phyloP scores from a whole-genome alignment of 2,113 vertebrate genomes.

The Corvus moneduloides region DNA sequence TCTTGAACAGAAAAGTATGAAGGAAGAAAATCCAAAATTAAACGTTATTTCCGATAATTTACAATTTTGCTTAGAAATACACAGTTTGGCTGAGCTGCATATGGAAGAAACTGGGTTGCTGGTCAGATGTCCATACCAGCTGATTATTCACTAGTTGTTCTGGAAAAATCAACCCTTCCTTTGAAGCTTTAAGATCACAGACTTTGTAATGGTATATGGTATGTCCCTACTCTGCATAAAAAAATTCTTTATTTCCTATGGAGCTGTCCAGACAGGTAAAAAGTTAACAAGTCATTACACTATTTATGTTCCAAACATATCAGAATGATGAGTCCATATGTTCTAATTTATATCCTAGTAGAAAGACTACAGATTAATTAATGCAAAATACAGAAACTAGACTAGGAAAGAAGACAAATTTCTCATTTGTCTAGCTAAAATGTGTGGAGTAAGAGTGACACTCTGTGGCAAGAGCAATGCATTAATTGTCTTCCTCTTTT shows the following conservation, averaged over 20 bases:
- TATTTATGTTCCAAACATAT: neutral
- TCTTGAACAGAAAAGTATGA: neutral
- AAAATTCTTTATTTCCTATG: neutral
- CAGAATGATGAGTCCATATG: neutral
- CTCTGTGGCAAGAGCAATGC: slow-evolving; percentile 53
- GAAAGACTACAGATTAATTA: neutral
- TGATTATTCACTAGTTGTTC: neutral
- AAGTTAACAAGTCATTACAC: neutral
- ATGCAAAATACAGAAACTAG: neutral
- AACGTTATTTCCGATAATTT: neutral
- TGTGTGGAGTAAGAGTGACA: slow-evolving; percentile 56
- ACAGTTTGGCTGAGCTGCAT: neutral
- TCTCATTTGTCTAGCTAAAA: neutral
- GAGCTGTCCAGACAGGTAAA: neutral
- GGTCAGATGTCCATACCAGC: neutral
- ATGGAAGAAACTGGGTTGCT: neutral
- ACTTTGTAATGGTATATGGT: neutral
- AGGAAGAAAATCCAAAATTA: neutral
- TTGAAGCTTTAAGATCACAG: neutral
- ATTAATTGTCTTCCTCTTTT: neutral
- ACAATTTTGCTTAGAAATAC: neutral
- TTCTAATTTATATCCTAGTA: neutral
- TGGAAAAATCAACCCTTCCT: neutral
- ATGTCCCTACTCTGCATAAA: neutral
- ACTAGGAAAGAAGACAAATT: neutral